Evolutionary conservation across 2,888 invertebrate species (phyloP), one percentile per base, ranked within the genome.

Genomic region (Ptychoptera contaminata): DNA sequence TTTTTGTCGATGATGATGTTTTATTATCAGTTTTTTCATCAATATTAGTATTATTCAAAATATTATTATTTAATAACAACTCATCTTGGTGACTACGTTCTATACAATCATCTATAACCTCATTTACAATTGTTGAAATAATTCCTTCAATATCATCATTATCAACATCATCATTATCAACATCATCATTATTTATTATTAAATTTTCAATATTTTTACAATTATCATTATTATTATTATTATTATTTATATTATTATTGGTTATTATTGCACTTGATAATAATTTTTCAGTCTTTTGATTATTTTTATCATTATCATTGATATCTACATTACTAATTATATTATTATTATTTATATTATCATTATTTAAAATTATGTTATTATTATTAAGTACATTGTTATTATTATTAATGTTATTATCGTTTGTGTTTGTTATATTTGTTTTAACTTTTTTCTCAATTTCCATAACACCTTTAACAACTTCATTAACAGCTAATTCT

Each of bases 401-500:
- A 40, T 36, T 36, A 34, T 40, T 41, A 16, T 38, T 42, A 16
- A 12, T 40, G 29, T 35, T 43, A 34, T 32, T 45, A 37, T 42
- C 34, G 7, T 23, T 23, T 5, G 23, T 23, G 23, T 23, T 23
- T 23, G n/a, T n/a, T n/a, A n/a, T n/a, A 14, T 12, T 15, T 15
- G 16, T 42, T 35, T 42, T 42, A 11, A 35, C 34, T 42, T 42
- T 42, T 12, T 64, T 64, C 37, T 65, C 67, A 46, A 52, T 52
- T 45, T 68, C 67, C n/a, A 61, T 59, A 11, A 67, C 66, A 47
- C 65, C 65, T 55, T 67, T 66, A n/a, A 69, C 69, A 47, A 70
- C 69, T 55, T 72, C 70, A 48, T 67, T 68, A 38, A 69, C 65
- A 9, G 70, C 70, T 54, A 70, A 62, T 50, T 68, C 67, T 42